These are phyloP conservation scores for Orthosia gothica DNA, from an alignment of 2,888 invertebrate genomes.

Conservation along the genomic window DNA sequence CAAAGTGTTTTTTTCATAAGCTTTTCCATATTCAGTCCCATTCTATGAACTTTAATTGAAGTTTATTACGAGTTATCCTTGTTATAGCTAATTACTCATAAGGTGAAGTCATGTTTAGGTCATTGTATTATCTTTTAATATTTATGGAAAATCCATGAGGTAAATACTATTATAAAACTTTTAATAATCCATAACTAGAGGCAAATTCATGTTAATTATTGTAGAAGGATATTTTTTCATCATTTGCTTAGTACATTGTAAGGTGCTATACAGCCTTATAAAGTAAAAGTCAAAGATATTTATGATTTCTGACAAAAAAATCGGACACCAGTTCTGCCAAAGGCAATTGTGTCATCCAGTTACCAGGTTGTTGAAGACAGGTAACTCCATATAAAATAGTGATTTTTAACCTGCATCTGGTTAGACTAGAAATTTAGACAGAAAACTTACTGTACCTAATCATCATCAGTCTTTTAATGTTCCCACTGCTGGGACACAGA, in stretches of 20 bases:
- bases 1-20: neutral
- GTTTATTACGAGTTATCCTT: conserved; percentile 27
- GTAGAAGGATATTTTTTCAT: neutral
- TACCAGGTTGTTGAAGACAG: too few relatives aligned
- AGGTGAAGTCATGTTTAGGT: conserved; percentile 28
- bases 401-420: too few relatives aligned
- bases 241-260: neutral
- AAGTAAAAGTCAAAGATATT: neutral
- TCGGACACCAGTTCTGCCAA: too few relatives aligned
- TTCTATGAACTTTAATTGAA: neutral
- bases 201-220: neutral
- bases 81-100: conserved; percentile 17
- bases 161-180: conserved; percentile 9
- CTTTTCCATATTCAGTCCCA: neutral
- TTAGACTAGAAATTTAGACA: too few relatives aligned
- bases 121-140: neutral
- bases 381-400: too few relatives aligned
- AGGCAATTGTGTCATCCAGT: too few relatives aligned
- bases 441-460: too few relatives aligned
- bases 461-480: too few relatives aligned
- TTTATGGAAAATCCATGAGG: neutral
- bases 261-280: too few relatives aligned
- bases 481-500: too few relatives aligned
- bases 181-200: too few relatives aligned
- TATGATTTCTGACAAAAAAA: neutral